phyloP scores from a whole-genome alignment of 2,113 vertebrate species.

The Collichthys lucidus region DNA sequence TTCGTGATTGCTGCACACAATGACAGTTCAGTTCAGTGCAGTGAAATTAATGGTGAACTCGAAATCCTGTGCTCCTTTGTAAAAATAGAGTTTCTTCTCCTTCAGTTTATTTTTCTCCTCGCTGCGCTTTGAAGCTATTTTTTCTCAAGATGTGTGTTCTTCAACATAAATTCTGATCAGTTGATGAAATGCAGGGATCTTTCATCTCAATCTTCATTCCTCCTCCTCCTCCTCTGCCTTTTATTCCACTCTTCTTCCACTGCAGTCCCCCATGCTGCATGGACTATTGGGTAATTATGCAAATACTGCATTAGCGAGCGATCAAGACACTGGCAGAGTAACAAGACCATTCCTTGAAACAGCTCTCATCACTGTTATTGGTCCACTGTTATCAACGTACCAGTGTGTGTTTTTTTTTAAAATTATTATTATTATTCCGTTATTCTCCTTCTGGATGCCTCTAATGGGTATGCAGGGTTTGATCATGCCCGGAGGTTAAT shows the following conservation, averaged over 20 bases:
- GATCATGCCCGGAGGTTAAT: constrained; percentile 76
- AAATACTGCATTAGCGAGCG: constrained; percentile 69
- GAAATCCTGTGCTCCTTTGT: neutral
- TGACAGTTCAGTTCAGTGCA: neutral
- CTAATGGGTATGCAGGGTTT: constrained; percentile 67
- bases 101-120: constrained; percentile 40
- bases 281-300: constrained; percentile 74
- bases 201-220: constrained; percentile 56
- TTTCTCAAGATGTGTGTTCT: constrained; percentile 24
- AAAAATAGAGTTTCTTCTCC: constrained; percentile 9
- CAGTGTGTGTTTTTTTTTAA: constrained; percentile 20
- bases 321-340: constrained; percentile 60
- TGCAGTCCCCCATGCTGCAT: constrained; percentile 50
- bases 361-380: constrained; percentile 40
- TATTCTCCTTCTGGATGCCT: constrained; percentile 49
- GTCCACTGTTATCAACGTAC: constrained; percentile 51
- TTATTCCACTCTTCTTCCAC: constrained; percentile 49
- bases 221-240: constrained; percentile 33
- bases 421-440: constrained; percentile 18
- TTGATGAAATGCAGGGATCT: constrained; percentile 61
- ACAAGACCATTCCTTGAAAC: constrained; percentile 57
- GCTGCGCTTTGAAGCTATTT: constrained; percentile 57
- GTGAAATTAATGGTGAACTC: constrained; percentile 2
- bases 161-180: constrained; percentile 53
- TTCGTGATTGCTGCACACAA: neutral